Evolutionary conservation across 2,113 vertebrate species (phyloP).

Genomic region (Eurypyga helias): DNA sequence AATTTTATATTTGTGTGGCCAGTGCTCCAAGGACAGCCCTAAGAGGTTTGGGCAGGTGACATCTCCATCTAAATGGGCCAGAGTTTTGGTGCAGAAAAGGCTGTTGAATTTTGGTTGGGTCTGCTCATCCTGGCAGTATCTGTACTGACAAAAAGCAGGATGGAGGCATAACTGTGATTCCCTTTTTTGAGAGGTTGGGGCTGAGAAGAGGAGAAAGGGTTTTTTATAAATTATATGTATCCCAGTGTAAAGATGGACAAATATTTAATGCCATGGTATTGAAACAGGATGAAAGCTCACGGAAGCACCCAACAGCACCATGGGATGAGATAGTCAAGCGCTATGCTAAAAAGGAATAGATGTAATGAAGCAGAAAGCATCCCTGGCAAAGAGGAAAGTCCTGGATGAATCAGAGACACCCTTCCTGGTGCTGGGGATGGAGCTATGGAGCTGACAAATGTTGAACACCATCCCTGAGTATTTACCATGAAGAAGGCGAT

Average conservation of each 20-base stretch:
- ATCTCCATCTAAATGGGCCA: neutral
- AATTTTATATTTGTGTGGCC: rapidly evolving
- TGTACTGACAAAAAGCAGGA: neutral
- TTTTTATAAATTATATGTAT: neutral
- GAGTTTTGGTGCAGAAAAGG: neutral
- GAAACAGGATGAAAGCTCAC: neutral
- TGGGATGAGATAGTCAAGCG: neutral
- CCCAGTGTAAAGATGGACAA: neutral
- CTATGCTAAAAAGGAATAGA: neutral
- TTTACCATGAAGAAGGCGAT: neutral
- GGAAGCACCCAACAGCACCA: neutral
- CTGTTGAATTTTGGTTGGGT: neutral
- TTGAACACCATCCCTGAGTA: rapidly evolving
- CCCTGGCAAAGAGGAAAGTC: neutral
- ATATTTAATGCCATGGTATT: neutral
- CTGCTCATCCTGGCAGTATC: neutral
- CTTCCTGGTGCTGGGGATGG: neutral
- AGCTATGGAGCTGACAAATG: neutral
- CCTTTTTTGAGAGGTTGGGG: neutral
- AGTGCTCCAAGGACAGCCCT: neutral
- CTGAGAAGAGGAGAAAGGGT: neutral
- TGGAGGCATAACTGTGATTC: neutral
- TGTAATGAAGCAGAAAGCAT: neutral
- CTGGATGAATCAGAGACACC: neutral
- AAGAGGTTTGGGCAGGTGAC: neutral